Percentiles rank a stretch among this genome's conserved stretches.
Evolutionary conservation across 2,888 invertebrate species (phyloP).

Genomic region (Neuroscelio doddi): DNA sequence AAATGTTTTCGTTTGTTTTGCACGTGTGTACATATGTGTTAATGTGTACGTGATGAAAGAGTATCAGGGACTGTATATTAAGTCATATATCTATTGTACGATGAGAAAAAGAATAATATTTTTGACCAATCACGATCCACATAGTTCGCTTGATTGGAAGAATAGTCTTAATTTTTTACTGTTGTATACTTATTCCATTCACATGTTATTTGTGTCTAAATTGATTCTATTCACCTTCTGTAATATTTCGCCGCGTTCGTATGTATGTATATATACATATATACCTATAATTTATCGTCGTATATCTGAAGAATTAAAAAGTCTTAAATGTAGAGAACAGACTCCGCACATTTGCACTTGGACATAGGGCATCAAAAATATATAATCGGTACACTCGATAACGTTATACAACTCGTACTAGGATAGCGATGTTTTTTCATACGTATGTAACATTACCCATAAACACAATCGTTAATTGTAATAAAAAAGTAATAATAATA

Average conservation of each 20-base stretch:
- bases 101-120: constrained; percentile 25
- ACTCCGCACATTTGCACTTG: constrained; percentile 49
- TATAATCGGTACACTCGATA: constrained; percentile 47
- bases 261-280: constrained; percentile 36
- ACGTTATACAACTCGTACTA: constrained; percentile 45
- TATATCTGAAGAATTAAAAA: constrained; percentile 41
- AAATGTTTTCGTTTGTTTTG: constrained; percentile 10
- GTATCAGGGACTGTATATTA: constrained; percentile 13
- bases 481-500: constrained; percentile 34
- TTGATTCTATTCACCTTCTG: constrained; percentile 28
- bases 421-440: constrained; percentile 33
- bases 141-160: constrained; percentile 12
- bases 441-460: constrained; percentile 43
- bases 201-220: constrained; percentile 45
- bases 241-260: constrained; percentile 21
- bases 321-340: constrained; percentile 42
- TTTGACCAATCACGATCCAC: constrained; percentile 23
- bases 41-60: neutral
- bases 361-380: constrained; percentile 51
- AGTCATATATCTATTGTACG: constrained; percentile 27
- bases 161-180: constrained; percentile 34
- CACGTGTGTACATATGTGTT: constrained; percentile 7
- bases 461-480: constrained; percentile 43
- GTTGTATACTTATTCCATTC: constrained; percentile 52
- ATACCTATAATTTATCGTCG: constrained; percentile 34